Conservation (phyloP, 1,140 invertebrate species). For the Stegodyphus mimosarum region DNA sequence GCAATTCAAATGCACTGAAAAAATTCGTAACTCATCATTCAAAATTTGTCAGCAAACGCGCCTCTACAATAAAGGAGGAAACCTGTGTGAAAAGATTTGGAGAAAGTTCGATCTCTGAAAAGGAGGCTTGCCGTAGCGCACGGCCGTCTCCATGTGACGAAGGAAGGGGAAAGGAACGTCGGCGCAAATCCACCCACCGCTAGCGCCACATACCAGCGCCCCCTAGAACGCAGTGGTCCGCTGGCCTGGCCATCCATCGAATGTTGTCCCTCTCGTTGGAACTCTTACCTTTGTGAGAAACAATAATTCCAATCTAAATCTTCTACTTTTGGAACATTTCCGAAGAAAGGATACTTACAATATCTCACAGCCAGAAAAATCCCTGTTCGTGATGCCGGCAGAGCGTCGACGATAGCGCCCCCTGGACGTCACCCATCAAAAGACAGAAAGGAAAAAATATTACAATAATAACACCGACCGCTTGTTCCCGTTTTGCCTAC, state of each 20-base stretch:
- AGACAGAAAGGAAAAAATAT: neutral
- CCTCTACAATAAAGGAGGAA: neutral
- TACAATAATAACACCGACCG: neutral
- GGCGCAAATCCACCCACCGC: no score
- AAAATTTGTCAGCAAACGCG: neutral
- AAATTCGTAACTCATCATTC: no score
- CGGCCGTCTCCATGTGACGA: conserved; percentile 17
- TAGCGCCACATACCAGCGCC: conserved; percentile 10
- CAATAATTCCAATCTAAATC: no score
- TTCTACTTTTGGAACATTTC: no score
- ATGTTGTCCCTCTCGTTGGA: no score
- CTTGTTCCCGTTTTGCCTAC: neutral
- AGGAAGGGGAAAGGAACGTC: neutral
- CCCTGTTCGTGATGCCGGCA: conserved; percentile 10
- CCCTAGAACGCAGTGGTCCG: conserved; percentile 11
- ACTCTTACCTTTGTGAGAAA: no score
- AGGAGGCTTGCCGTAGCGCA: neutral
- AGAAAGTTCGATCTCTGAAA: neutral
- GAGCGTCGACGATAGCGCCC: conserved; percentile 10
- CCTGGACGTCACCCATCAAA: conserved; percentile 4
- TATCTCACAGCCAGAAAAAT: no score
- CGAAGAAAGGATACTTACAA: no score
- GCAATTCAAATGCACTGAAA: no score
- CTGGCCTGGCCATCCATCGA: neutral
- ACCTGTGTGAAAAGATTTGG: neutral